A percentile compares a stretch with the other conserved stretches of the same genome.
phyloP scores from a whole-genome alignment of 2,113 vertebrate genomes.

The Xiphias gladius region DNA sequence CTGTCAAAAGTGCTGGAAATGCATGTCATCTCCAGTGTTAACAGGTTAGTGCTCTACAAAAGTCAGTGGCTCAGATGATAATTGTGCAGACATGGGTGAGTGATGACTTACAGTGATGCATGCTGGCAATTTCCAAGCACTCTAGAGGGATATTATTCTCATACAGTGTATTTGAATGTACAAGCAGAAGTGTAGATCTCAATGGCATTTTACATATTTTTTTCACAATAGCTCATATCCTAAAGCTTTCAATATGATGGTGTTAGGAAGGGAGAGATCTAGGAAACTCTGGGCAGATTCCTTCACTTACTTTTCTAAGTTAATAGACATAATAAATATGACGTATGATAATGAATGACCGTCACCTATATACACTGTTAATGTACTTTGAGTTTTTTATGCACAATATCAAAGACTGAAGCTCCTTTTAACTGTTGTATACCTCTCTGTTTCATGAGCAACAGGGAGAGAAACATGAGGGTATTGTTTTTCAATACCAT shows the following conservation, averaged over 20 bases:
- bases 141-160: background rate
- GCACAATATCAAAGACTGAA: slow-evolving; percentile 19
- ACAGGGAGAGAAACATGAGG: background rate
- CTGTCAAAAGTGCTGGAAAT: slow-evolving; percentile 27
- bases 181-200: background rate
- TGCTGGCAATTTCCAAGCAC: slow-evolving; percentile 6
- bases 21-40: slow-evolving; percentile 30
- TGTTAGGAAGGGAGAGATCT: too few species aligned
- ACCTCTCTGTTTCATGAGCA: slow-evolving; percentile 12
- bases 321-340: background rate
- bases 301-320: background rate
- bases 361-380: slow-evolving; percentile 10
- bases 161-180: background rate
- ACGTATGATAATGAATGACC: slow-evolving; percentile 4
- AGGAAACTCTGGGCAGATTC: background rate
- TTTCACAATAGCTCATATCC: background rate
- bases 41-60: slow-evolving; percentile 26
- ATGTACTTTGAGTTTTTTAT: slow-evolving; percentile 16
- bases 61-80: slow-evolving; percentile 32
- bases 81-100: slow-evolving; percentile 14
- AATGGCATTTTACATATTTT: background rate
- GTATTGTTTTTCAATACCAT: slow-evolving; percentile 48
- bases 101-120: slow-evolving; percentile 13
- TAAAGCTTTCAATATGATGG: slow-evolving; percentile 1
- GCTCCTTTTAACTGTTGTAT: background rate